Conservation (phyloP, 2,797 vertebrate genomes). For the Pseudochirops corinnae region DNA sequence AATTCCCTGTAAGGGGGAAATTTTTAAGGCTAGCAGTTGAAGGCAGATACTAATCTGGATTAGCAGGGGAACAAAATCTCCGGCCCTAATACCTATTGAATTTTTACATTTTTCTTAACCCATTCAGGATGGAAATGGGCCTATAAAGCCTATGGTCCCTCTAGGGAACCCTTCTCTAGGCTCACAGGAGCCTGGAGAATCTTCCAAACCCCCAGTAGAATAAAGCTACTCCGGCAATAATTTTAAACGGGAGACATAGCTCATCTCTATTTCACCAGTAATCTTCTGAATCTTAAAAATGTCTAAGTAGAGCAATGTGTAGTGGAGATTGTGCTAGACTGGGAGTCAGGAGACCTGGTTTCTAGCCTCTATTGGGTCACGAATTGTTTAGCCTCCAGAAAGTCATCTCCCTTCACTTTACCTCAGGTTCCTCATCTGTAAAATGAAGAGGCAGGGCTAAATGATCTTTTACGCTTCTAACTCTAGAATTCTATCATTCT, state of each 20-base stretch:
- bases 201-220: background rate
- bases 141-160: background rate
- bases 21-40: background rate
- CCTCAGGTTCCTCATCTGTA: background rate
- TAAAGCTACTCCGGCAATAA: background rate
- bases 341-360: background rate
- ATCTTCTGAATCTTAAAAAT: background rate
- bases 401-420: background rate
- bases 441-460: background rate
- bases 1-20: background rate
- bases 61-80: background rate
- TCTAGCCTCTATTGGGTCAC: background rate
- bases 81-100: background rate
- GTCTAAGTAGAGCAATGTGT: background rate
- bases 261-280: background rate
- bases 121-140: background rate
- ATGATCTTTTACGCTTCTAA: background rate
- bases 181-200: background rate
- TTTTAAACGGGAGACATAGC: background rate
- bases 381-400: background rate
- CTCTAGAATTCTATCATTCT: background rate
- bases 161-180: background rate
- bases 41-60: background rate
- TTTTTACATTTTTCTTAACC: background rate
- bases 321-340: background rate